Conservation (phyloP, 2,797 vertebrate genomes). For the Lepilemur septentrionalis region DNA sequence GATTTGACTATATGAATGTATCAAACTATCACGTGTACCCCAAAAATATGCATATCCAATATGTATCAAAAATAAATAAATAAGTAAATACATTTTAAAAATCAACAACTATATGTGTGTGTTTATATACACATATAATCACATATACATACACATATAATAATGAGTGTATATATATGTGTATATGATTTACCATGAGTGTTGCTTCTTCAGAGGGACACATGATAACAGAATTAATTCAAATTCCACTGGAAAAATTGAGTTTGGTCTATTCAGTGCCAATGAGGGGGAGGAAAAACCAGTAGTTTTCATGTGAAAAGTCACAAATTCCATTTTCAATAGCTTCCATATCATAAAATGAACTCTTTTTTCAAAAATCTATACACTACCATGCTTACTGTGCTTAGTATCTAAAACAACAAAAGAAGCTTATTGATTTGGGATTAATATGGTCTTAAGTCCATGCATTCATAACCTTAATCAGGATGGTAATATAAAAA, state of each 20-base stretch:
- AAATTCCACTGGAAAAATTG: neutral
- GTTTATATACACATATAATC: too few species aligned
- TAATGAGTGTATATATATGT: too few species aligned
- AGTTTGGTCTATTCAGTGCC: neutral
- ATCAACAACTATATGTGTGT: neutral
- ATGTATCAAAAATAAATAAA: neutral
- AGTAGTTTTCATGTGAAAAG: conserved; percentile 35
- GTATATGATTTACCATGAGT: neutral
- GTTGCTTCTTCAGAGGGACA: neutral
- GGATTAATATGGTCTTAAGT: conserved; percentile 67
- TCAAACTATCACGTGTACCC: neutral
- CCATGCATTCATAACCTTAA: conserved; percentile 69
- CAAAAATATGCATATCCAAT: neutral
- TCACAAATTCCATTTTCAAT: conserved; percentile 62
- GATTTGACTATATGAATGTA: neutral
- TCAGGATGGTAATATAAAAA: conserved; percentile 56
- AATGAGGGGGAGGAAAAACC: neutral
- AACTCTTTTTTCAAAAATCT: conserved; percentile 65
- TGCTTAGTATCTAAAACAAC: conserved; percentile 63
- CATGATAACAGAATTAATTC: neutral
- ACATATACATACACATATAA: neutral
- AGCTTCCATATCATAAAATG: conserved; percentile 44
- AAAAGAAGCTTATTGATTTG: conserved; percentile 72
- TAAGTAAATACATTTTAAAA: neutral
- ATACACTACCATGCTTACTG: conserved; percentile 49